These are phyloP conservation scores for Drosophila stalkeri DNA, from an alignment of 2,888 invertebrate species.

Conservation along the genomic window DNA sequence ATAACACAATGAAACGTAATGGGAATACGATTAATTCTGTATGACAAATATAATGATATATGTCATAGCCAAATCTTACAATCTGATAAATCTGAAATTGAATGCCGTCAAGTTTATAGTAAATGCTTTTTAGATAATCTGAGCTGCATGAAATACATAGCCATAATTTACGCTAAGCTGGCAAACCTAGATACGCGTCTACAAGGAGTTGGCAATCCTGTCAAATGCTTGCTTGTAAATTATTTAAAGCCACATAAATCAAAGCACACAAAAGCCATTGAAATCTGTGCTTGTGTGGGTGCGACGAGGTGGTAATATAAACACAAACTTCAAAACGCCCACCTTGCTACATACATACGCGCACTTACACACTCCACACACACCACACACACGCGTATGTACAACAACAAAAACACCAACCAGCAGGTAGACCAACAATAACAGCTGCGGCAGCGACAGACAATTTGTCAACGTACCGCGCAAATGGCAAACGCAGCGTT, in stretches of 20 bases:
- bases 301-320: neutral
- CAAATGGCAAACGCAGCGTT: conserved; percentile 40
- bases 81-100: conserved; percentile 15
- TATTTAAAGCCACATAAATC: conserved; percentile 73
- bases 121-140: conserved; percentile 30
- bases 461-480: conserved; percentile 67
- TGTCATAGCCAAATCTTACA: too few species aligned
- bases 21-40: too few species aligned
- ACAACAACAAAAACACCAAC: conserved; percentile 9
- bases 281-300: conserved; percentile 10
- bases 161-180: conserved; percentile 43
- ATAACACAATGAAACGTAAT: too few species aligned
- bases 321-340: conserved; percentile 20
- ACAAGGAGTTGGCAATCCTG: conserved; percentile 31
- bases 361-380: conserved; percentile 14
- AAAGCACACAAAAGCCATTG: conserved; percentile 48
- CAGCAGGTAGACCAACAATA: conserved; percentile 24
- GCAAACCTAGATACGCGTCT: conserved; percentile 31
- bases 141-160: conserved; percentile 20
- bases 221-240: conserved; percentile 55
- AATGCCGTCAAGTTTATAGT: neutral
- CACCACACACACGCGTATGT: neutral
- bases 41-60: neutral
- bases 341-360: conserved; percentile 15
- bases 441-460: conserved; percentile 44